Evolutionary conservation across 2,113 vertebrate genomes (phyloP).

Genomic region (Cavia porcellus): DNA sequence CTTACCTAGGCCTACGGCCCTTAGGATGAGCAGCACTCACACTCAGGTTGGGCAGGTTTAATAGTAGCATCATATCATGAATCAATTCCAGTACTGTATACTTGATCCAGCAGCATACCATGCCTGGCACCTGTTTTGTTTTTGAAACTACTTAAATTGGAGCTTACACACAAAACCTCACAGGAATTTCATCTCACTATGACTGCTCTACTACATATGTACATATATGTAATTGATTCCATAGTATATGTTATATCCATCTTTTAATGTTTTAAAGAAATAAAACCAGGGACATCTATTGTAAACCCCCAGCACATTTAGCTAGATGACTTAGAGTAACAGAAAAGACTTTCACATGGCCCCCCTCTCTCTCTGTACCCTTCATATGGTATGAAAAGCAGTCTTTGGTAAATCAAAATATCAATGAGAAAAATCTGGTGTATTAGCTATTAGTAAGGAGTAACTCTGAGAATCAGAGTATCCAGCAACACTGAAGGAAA

Average conservation of each 20-base stretch:
- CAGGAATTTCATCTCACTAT: constrained; percentile 33
- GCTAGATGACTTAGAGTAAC: constrained; percentile 56
- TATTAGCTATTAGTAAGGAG: constrained; percentile 55
- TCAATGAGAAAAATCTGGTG: constrained; percentile 55
- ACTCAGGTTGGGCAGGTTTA: not conserved
- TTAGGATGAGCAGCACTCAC: no score
- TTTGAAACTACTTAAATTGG: constrained; percentile 44
- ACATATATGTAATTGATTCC: constrained; percentile 47
- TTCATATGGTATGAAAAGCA: not conserved
- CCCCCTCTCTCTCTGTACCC: no score
- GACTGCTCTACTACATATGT: not conserved
- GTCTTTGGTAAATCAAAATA: constrained; percentile 53
- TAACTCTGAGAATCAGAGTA: constrained; percentile 65
- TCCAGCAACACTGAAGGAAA: constrained; percentile 53
- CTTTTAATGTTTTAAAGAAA: no score
- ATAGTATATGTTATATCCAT: not conserved
- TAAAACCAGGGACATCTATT: constrained; percentile 43
- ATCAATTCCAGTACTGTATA: not conserved
- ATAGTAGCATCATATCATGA: not conserved
- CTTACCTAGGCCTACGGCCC: no score
- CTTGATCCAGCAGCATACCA: not conserved
- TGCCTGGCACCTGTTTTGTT: not conserved
- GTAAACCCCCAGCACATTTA: constrained; percentile 4
- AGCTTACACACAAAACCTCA: constrained; percentile 19
- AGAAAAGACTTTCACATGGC: constrained; percentile 11